A percentile compares a stretch with the other conserved stretches of the same genome.
Conservation (phyloP, 2,797 vertebrate genomes). For the Anomalospiza imberbis region DNA sequence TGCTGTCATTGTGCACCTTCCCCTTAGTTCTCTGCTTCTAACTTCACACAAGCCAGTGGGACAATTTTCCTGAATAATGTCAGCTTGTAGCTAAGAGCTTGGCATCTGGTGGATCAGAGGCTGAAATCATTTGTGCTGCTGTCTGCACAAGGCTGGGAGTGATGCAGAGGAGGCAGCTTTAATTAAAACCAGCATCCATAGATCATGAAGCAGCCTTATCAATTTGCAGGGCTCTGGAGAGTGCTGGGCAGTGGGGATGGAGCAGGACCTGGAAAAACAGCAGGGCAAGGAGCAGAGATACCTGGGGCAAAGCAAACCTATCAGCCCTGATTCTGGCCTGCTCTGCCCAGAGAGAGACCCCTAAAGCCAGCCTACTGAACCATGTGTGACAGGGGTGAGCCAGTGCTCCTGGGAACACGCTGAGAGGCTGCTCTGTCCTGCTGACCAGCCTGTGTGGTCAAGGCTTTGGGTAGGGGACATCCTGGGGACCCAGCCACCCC, state of each 20-base stretch:
- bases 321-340: neutral
- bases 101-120: slow-evolving; percentile 2
- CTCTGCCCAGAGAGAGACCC: neutral
- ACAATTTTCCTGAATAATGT: neutral
- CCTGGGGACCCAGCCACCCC: neutral
- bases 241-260: neutral
- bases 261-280: rapidly evolving
- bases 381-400: neutral
- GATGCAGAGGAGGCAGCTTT: slow-evolving; percentile 23
- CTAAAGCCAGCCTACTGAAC: neutral
- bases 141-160: neutral
- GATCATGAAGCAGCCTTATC: neutral
- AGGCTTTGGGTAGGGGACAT: neutral
- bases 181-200: slow-evolving; percentile 24
- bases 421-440: neutral
- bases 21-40: neutral
- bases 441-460: rapidly evolving
- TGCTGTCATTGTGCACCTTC: neutral
- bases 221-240: neutral
- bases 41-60: neutral
- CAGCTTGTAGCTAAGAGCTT: neutral
- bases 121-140: neutral
- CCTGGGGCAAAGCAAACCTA: neutral
- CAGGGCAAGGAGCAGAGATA: neutral
- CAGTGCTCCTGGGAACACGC: rapidly evolving